phyloP scores from a whole-genome alignment of 1,140 invertebrate species.

The Drosophila dunni region DNA sequence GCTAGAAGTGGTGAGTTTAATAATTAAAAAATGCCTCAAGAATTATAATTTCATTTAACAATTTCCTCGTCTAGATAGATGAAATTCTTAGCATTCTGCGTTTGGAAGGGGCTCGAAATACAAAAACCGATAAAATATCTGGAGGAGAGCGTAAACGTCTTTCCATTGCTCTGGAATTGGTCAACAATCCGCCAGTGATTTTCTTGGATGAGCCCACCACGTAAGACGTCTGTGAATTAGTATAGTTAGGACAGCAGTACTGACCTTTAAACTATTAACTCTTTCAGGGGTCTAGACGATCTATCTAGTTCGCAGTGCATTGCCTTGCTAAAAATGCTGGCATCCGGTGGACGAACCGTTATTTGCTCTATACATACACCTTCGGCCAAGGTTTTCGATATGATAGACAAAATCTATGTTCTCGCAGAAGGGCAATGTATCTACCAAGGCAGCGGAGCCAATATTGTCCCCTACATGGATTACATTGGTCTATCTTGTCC shows the following conservation, averaged over 20 bases:
- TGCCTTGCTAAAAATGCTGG: slow-evolving; percentile 90
- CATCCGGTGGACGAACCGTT: slow-evolving; percentile 92
- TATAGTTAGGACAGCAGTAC: not conserved
- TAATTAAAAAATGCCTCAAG: not conserved
- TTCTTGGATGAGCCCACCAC: slow-evolving; percentile 94
- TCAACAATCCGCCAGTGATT: slow-evolving; percentile 97
- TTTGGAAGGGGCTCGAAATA: slow-evolving; percentile 88
- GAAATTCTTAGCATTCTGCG: slow-evolving; percentile 90
- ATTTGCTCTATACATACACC: slow-evolving; percentile 97
- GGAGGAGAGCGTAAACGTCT: slow-evolving; percentile 96
- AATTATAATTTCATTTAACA: not conserved
- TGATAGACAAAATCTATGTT: slow-evolving; percentile 92
- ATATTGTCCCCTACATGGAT: slow-evolving; percentile 89
- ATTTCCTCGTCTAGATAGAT: slow-evolving; percentile 86
- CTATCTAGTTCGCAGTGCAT: slow-evolving; percentile 91
- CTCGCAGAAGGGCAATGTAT: slow-evolving; percentile 90
- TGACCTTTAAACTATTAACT: not conserved
- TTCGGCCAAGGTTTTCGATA: slow-evolving; percentile 90
- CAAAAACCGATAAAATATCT: slow-evolving; percentile 90
- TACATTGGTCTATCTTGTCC: slow-evolving; percentile 89
- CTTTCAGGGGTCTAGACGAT: slow-evolving; percentile 89
- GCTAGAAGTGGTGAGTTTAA: slow-evolving; percentile 88
- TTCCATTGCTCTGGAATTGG: slow-evolving; percentile 95
- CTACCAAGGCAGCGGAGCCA: slow-evolving; percentile 88
- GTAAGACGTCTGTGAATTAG: slow-evolving; percentile 85